phyloP scores from a whole-genome alignment of 30 jellyfish, hydroid and myxozoan species.

The Aurelia aurita complex sp. Pacific region DNA sequence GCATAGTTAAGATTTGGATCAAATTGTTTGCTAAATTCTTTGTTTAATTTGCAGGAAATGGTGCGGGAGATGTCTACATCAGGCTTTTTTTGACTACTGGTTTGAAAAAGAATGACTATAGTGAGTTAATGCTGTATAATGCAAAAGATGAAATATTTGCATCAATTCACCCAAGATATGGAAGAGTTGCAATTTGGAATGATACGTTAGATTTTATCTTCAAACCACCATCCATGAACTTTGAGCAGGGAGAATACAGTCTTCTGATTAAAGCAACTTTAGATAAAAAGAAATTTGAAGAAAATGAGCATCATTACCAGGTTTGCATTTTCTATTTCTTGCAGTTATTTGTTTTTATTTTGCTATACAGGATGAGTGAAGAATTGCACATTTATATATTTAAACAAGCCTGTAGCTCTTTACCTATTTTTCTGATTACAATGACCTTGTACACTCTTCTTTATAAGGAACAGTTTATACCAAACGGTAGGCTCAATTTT shows the following conservation, averaged over 20 bases:
- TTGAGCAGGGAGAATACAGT: constrained; percentile 63
- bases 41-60: constrained; percentile 6
- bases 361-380: no score
- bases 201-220: constrained; percentile 52
- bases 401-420: no score
- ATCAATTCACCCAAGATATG: constrained; percentile 59
- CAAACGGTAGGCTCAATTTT: no score
- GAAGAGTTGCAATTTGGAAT: constrained; percentile 67
- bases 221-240: constrained; percentile 79
- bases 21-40: neutral
- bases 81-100: constrained; percentile 58
- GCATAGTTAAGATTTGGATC: no score
- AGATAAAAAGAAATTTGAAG: constrained; percentile 24
- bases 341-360: no score
- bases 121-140: constrained; percentile 61
- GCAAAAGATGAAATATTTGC: constrained; percentile 61
- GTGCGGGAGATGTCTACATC: constrained; percentile 54
- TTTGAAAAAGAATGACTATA: constrained; percentile 70
- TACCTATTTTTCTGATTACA: no score
- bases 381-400: no score
- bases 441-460: no score
- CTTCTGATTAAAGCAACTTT: constrained; percentile 57
- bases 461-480: no score
- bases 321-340: constrained; percentile 12
- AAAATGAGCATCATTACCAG: constrained; percentile 23